Evolutionary conservation across 2,888 invertebrate species (phyloP).

Genomic region (Sturmia bella): DNA sequence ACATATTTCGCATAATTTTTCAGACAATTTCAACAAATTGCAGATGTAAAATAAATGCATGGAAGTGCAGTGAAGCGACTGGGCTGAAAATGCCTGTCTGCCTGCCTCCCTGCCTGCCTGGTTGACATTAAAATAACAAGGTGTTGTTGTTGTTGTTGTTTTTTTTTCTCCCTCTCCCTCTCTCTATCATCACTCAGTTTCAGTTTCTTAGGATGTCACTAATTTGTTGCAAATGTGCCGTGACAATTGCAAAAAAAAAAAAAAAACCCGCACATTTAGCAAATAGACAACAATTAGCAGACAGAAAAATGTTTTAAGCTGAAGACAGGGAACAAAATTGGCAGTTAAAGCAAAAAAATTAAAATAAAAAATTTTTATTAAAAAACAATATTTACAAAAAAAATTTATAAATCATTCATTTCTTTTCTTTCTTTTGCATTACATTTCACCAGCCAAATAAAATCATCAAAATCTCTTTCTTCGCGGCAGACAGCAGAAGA

Average conservation of each 20-base stretch:
- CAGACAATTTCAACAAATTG: conserved; percentile 58
- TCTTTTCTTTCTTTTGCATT: conserved; percentile 22
- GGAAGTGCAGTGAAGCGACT: background rate
- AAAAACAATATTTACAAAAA: too few species aligned
- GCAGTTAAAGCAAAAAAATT: background rate
- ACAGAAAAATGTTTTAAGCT: background rate
- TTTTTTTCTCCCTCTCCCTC: background rate
- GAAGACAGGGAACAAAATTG: too few species aligned
- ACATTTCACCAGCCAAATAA: conserved; percentile 47
- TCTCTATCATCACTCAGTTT: background rate
- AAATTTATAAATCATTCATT: too few species aligned
- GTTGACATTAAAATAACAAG: conserved; percentile 36
- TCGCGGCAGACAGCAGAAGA: too few species aligned
- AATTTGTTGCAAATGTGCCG: conserved; percentile 59
- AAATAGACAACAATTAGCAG: conserved; percentile 23
- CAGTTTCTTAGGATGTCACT: conserved; percentile 60
- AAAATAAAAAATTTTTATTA: background rate
- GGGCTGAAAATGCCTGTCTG: too few species aligned
- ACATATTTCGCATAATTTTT: conserved; percentile 57
- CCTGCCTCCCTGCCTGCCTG: too few species aligned
- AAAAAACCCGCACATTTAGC: background rate
- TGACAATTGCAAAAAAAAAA: conserved; percentile 9
- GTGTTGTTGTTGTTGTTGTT: too few species aligned
- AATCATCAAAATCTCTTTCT: conserved; percentile 34
- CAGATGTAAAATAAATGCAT: conserved; percentile 40